Percentiles rank a stretch among this genome's conserved stretches.
Evolutionary conservation across 2,113 vertebrate species (phyloP).

Genomic region (Caranx ignobilis): DNA sequence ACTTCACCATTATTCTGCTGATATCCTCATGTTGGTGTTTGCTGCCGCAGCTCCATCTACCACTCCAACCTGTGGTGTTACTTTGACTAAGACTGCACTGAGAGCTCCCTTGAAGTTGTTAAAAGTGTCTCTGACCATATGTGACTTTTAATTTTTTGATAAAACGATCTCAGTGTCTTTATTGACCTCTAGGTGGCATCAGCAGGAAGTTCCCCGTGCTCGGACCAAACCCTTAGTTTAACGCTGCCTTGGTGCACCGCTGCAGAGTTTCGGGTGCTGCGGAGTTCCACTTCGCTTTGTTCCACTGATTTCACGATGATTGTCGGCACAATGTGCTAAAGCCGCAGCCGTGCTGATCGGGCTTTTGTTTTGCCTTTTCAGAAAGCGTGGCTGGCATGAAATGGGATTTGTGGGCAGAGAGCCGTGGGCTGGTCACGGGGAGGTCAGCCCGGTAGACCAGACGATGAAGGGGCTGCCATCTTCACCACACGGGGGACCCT

Average conservation of each 20-base stretch:
- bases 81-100: background rate
- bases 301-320: constrained; percentile 71
- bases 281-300: constrained; percentile 61
- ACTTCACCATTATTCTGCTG: constrained; percentile 5
- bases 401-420: constrained; percentile 75
- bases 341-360: constrained; percentile 66
- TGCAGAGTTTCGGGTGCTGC: constrained; percentile 35
- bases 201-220: constrained; percentile 8
- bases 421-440: constrained; percentile 54
- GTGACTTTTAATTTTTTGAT: background rate
- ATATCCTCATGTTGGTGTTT: background rate
- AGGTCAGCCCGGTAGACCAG: constrained; percentile 61
- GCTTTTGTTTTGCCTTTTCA: constrained; percentile 73
- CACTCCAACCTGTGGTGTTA: background rate
- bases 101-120: background rate
- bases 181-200: constrained; percentile 17
- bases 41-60: background rate
- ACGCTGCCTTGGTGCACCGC: background rate
- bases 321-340: constrained; percentile 62
- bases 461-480: constrained; percentile 57
- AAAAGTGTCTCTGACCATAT: background rate
- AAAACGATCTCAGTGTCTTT: background rate
- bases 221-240: constrained; percentile 4
- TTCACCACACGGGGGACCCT: constrained; percentile 45
- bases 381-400: constrained; percentile 66